Base-by-base conservation (phyloP, 2,888 invertebrate genomes). In the Cryptophagus acutangulus region DNA sequence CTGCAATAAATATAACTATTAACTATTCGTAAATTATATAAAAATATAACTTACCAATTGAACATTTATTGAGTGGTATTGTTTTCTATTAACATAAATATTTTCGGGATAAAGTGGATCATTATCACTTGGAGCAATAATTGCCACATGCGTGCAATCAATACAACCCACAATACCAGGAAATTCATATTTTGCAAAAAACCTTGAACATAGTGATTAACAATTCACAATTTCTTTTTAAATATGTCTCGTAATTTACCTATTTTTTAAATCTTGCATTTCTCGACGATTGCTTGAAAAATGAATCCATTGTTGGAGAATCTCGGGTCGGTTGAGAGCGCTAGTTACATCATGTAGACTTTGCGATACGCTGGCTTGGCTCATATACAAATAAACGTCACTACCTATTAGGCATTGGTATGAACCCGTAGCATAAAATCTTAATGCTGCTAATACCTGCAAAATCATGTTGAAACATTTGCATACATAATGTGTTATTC, bases 21-120 rank as follows among this genome's bases (percentile, higher is more conserved):
- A 13, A 31, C n/a, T 16, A 31, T n/a, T 15, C 16, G 3, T 2
- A 31, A 16, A 16, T 26, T 9, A n/a, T 5, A 37, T 15, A 25
- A 26, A 26, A 9, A 26, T 16, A 17, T 6, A 18, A 35, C 29
- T 40, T 41, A 57, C 51, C 40, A 54, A 15, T 40, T 58, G 57
- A 31, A 55, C 54, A 48, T 59, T 58, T 12, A 59, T 46, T 1
- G 53, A 58, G 49, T 57, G 58, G 42, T 56, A 59, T 17, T 39
- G 40, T 46, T 56, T 58, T 14, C 57, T 24, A 39, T 57, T 58
- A 5, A 61, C 45, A 46, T 55, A 59, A 20, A 54, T 41, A 41
- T 54, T 47, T 44, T 13, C 10, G 16, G 14, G 31, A 14, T 10
- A n/a, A 15, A 15, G 15, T 31, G n/a, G 4, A 15, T 57, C 57